Conservation (phyloP, 2,113 vertebrate genomes). For the Menura novaehollandiae region DNA sequence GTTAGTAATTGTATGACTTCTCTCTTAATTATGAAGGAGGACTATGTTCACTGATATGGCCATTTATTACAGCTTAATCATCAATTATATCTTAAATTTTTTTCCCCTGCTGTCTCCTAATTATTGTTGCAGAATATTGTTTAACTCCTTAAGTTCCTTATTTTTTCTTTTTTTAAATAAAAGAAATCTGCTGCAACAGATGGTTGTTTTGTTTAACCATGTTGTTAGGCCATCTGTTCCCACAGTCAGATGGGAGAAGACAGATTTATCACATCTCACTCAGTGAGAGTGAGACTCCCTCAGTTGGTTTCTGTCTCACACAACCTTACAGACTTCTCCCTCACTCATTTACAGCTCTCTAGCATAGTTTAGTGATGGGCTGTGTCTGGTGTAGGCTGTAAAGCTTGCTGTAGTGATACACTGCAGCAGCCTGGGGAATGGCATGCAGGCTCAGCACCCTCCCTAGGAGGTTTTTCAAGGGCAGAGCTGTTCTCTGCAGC, state of each 20-base stretch:
- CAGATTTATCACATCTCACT: slow-evolving; percentile 48
- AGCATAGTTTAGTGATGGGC: background rate
- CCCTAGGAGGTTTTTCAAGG: background rate
- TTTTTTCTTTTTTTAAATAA: background rate
- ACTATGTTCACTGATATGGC: background rate
- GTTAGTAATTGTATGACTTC: background rate
- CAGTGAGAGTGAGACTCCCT: slow-evolving; percentile 34
- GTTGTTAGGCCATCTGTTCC: slow-evolving; percentile 52
- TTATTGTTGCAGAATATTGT: background rate
- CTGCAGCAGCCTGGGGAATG: background rate
- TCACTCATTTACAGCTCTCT: background rate
- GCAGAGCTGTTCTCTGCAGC: background rate
- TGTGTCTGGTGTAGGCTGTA: background rate
- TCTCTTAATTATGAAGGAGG: background rate
- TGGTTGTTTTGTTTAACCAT: slow-evolving; percentile 37
- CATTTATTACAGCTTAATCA: background rate
- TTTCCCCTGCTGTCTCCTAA: background rate
- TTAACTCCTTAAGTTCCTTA: background rate
- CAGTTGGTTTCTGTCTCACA: slow-evolving; percentile 46
- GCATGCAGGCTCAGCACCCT: background rate
- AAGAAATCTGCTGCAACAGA: slow-evolving; percentile 32
- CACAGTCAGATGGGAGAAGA: slow-evolving; percentile 10
- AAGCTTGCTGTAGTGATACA: background rate
- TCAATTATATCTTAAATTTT: background rate
- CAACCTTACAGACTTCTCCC: background rate